A percentile compares a stretch with the other conserved stretches of the same genome.
Conservation (phyloP, 92 coral and sea anemone species). For the Diadumene lineata region DNA sequence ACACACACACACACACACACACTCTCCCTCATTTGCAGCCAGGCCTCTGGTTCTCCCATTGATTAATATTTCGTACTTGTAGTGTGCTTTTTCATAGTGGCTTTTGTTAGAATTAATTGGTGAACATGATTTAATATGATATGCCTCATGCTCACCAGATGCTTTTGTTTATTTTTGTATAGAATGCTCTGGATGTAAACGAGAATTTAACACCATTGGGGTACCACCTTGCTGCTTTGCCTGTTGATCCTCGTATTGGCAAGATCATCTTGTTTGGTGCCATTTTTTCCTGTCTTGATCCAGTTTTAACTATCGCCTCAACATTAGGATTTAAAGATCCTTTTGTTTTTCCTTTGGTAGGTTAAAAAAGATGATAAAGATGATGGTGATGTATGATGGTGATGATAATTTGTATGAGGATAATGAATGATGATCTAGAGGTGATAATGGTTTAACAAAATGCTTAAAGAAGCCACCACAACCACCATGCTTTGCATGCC, state of each 20-base stretch:
- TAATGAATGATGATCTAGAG: neutral
- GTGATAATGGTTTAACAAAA: neutral
- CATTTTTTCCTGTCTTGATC: constrained; percentile 95
- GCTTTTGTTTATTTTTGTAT: neutral
- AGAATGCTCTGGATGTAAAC: constrained; percentile 83
- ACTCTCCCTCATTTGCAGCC: no score
- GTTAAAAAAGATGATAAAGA: neutral
- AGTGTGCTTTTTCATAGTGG: no score
- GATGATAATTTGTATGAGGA: neutral
- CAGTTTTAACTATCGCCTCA: constrained; percentile 93
- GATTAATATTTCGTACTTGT: no score
- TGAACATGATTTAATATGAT: no score
- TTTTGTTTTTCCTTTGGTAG: constrained; percentile 89
- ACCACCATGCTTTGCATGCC: no score
- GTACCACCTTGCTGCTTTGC: constrained; percentile 85
- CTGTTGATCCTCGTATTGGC: constrained; percentile 97
- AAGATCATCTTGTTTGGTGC: constrained; percentile 96
- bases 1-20: no score
- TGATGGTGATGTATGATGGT: neutral
- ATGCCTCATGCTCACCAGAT: no score
- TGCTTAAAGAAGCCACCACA: no score
- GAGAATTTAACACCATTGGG: constrained; percentile 94
- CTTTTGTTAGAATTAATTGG: no score
- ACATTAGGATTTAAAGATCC: constrained; percentile 93
- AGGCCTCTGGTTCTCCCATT: no score